These are phyloP conservation scores for Astreopora myriophthalma DNA, from an alignment of 64 coral and sea anemone genomes.

Conservation along the genomic window DNA sequence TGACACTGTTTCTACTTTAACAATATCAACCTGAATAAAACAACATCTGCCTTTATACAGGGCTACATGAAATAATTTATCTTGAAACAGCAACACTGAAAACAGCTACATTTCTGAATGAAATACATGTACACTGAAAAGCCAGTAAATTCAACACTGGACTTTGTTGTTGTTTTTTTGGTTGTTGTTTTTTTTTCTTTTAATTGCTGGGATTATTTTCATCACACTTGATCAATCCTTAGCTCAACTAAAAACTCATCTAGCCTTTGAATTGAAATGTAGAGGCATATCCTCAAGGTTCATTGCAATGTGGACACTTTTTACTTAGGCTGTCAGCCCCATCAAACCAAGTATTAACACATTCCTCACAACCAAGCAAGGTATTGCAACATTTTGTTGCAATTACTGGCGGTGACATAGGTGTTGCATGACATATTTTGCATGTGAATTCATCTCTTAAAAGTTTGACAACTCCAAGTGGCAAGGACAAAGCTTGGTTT, in stretches of 20 bases:
- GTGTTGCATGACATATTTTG: neutral
- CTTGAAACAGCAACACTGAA: neutral
- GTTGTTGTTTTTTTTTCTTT: neutral
- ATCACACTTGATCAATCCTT: neutral
- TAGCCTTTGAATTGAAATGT: slow-evolving; percentile 64
- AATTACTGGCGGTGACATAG: slow-evolving; percentile 43
- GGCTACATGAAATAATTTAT: neutral
- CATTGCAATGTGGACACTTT: slow-evolving; percentile 66
- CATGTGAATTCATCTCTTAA: slow-evolving; percentile 22
- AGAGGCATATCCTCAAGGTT: slow-evolving; percentile 54
- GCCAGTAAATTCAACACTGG: neutral
- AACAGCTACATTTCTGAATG: neutral
- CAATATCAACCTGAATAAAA: neutral
- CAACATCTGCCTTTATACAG: neutral
- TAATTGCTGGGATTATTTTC: slow-evolving; percentile 26
- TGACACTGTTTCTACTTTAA: neutral
- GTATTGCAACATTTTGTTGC: slow-evolving; percentile 33
- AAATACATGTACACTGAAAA: neutral
- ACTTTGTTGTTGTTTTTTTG: too few species aligned
- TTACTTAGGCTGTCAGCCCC: slow-evolving; percentile 54
- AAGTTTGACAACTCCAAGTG: slow-evolving; percentile 51
- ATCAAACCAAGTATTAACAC: slow-evolving; percentile 52
- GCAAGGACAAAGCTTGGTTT: slow-evolving; percentile 23
- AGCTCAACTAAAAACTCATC: slow-evolving; percentile 56
- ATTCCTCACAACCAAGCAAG: slow-evolving; percentile 38